A percentile compares a stretch with the other conserved stretches of the same genome.
Evolutionary conservation across 2,113 vertebrate species (phyloP).

Genomic region (Phalacrocorax aristotelis): DNA sequence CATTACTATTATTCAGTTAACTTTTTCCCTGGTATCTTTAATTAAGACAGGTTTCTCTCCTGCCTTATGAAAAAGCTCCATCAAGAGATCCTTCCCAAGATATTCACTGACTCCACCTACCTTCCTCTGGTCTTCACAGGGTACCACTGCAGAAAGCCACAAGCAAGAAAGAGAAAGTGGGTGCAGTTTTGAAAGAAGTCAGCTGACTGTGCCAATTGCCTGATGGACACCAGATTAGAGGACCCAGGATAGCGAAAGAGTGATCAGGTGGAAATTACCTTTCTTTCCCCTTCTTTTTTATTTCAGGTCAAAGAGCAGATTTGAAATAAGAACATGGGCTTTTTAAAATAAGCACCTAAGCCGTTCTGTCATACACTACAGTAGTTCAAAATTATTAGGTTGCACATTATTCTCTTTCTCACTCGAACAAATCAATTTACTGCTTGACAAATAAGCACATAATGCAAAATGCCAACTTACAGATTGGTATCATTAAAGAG

Average conservation of each 20-base stretch:
- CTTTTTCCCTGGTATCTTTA: background rate
- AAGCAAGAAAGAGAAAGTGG: background rate
- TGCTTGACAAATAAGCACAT: constrained; percentile 66
- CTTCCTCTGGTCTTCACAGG: background rate
- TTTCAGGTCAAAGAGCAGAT: background rate
- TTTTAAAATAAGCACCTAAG: constrained; percentile 50
- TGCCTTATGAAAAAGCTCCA: background rate
- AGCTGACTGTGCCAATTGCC: background rate
- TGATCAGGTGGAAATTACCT: background rate
- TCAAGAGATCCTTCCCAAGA: background rate
- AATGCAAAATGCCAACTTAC: constrained; percentile 60
- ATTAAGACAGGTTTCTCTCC: background rate
- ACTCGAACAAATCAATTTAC: constrained; percentile 63
- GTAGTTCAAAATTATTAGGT: background rate
- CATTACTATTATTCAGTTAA: background rate
- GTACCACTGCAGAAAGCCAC: background rate
- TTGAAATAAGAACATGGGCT: background rate
- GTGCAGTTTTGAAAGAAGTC: background rate
- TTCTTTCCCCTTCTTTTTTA: background rate
- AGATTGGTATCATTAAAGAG: constrained; percentile 58
- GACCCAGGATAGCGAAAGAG: background rate
- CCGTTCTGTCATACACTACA: background rate
- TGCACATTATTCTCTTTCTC: constrained; percentile 22
- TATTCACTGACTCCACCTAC: background rate
- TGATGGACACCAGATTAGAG: background rate